A percentile compares a stretch with the other conserved stretches of the same genome.
Evolutionary conservation across 2,797 vertebrate species (phyloP).

Genomic region (Molothrus ater): DNA sequence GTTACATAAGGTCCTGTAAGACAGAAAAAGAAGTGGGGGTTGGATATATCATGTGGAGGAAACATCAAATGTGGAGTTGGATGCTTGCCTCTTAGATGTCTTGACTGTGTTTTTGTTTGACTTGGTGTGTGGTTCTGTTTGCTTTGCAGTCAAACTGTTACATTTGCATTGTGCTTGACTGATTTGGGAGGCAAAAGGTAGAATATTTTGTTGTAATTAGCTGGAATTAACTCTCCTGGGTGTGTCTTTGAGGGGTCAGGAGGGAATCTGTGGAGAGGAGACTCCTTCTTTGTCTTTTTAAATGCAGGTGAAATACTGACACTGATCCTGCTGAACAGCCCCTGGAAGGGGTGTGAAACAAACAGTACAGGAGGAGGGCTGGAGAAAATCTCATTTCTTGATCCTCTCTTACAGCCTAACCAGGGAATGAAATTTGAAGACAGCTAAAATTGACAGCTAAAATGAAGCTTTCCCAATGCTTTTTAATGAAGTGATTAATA

Average conservation of each 20-base stretch:
- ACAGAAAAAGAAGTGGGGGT: not conserved
- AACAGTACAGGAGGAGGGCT: not conserved
- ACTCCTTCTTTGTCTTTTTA: not conserved
- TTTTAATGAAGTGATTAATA: not conserved
- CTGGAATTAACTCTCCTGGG: not conserved
- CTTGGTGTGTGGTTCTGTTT: not conserved
- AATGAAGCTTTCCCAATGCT: not conserved
- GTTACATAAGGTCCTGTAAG: not conserved
- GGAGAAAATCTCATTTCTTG: not conserved
- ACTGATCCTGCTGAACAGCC: rapidly evolving
- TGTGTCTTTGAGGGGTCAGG: not conserved
- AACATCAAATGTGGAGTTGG: not conserved
- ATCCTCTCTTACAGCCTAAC: not conserved
- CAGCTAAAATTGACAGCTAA: not conserved
- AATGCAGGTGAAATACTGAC: not conserved
- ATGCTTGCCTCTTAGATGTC: not conserved
- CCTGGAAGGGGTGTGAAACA: not conserved
- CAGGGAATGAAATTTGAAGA: not conserved
- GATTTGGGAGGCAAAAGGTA: not conserved
- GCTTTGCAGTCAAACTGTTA: not conserved
- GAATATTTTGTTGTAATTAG: not conserved
- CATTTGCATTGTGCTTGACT: not conserved
- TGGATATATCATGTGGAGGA: not conserved
- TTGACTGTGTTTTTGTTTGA: not conserved
- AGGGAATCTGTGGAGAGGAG: not conserved